Base-by-base conservation (phyloP, 2,797 vertebrate species). In the Todus mexicanus region DNA sequence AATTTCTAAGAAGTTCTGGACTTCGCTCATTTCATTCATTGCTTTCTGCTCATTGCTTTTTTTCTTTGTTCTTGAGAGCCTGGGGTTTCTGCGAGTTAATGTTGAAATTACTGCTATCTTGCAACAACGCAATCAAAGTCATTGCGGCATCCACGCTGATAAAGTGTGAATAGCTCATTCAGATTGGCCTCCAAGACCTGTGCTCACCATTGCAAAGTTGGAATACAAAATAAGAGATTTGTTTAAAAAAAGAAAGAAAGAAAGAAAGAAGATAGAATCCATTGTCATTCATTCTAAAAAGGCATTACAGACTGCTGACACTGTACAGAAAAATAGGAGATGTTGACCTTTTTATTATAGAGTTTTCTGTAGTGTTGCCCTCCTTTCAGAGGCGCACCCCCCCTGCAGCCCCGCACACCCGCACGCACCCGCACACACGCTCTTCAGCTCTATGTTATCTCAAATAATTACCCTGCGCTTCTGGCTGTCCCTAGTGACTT, bases 401-500 rank as follows among this genome's bases (percentile, higher is more conserved):
- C 97, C 96, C 97, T 94, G 57, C 83, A 25, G 40, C 84, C 83
- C 64, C 23, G 23, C 95, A 53, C 84, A 57, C 76, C 88, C 64
- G 59, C 60, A 48, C 77, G 53, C 95, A 78, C 85, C 93, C 90
- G 78, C 95, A 42, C 95, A 73, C 96, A 92, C 96, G 38, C 98
- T 97, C 98, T 97, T 98, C 98, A 97, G 95, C 98, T 98, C 98
- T 98, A 90, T 98, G 98, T 99, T 99, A 99, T 98, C 98, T 98
- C 98, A 99, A 98, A 99, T 99, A 99, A 99, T 99, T 99, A 99
- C 98, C 98, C 98, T 98, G 97, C 96, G 98, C 99, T 98, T 98
- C 98, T 98, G 98, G 98, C 98, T 97, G 98, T 99, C 99, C 98
- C 99, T 93, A 88, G 98, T 98, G 98, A 98, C 98, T 98, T 97